phyloP scores from a whole-genome alignment of 1,140 invertebrate species.

The Eumeta japonica region DNA sequence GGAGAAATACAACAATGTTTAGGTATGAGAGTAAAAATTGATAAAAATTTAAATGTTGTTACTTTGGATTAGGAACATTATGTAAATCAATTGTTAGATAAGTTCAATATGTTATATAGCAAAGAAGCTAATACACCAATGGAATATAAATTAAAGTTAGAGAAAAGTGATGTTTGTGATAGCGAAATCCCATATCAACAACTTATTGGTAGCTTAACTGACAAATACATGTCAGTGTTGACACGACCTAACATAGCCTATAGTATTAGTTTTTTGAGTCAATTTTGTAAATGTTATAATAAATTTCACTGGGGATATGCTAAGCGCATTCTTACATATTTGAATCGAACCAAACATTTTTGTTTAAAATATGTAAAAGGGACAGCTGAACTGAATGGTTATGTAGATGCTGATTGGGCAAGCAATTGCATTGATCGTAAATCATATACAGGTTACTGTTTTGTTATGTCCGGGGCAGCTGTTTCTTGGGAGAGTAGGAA shows the following conservation, averaged over 20 bases:
- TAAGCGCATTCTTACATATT: slow-evolving; percentile 29
- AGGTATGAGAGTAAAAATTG: too few relatives aligned
- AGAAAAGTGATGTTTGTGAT: too few relatives aligned
- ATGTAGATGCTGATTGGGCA: slow-evolving; percentile 36
- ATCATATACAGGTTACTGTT: slow-evolving; percentile 37
- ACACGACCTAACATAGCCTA: slow-evolving; percentile 34
- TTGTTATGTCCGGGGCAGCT: slow-evolving; percentile 17
- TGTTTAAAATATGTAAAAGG: slow-evolving; percentile 8
- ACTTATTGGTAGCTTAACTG: slow-evolving; percentile 25
- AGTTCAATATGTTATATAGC: slow-evolving; percentile 18
- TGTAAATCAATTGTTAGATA: slow-evolving; percentile 11
- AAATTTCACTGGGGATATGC: slow-evolving; percentile 19
- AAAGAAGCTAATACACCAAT: slow-evolving; percentile 12
- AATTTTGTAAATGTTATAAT: slow-evolving; percentile 18
- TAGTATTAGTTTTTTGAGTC: slow-evolving; percentile 21
- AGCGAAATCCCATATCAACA: slow-evolving; percentile 19
- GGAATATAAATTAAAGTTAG: slow-evolving; percentile 10
- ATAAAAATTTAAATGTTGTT: too few relatives aligned
- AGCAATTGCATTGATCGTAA: slow-evolving; percentile 16
- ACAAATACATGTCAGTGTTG: slow-evolving; percentile 23
- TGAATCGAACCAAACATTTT: slow-evolving; percentile 24
- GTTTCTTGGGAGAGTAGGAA: slow-evolving; percentile 29
- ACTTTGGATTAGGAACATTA: too few relatives aligned
- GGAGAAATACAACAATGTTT: too few relatives aligned
- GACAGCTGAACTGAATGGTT: slow-evolving; percentile 12